Conservation (phyloP, 2,113 vertebrate species). For the Sphyrna mokarran region DNA sequence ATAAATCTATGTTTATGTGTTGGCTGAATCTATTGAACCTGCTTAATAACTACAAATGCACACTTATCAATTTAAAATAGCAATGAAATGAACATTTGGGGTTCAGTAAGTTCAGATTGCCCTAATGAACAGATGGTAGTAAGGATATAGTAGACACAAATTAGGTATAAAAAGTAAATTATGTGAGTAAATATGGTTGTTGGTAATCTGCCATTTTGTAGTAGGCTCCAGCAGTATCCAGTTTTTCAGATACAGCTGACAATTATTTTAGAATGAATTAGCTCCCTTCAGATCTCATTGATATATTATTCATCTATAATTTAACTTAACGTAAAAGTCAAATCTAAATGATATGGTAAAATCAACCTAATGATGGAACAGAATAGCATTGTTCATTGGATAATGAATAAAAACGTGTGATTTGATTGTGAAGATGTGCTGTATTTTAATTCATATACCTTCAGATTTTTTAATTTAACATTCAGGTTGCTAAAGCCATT, state of each 20-base stretch:
- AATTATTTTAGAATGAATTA: not conserved
- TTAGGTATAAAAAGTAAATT: not conserved
- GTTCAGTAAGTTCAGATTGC: not conserved
- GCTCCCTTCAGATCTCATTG: not conserved
- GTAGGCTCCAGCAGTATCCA: not conserved
- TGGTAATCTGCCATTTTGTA: not conserved
- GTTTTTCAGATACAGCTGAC: not conserved
- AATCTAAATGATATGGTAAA: not conserved
- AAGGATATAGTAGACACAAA: not conserved
- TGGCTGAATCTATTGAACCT: not conserved
- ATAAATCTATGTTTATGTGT: not conserved
- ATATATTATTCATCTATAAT: not conserved
- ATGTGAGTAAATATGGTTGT: not conserved
- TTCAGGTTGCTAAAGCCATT: not conserved
- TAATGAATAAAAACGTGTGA: not conserved
- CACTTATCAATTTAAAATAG: not conserved
- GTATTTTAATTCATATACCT: not conserved
- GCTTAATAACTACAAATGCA: not conserved
- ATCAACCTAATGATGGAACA: not conserved
- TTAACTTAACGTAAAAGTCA: not conserved
- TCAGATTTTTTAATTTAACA: not conserved
- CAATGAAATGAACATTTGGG: not conserved
- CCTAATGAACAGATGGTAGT: not conserved
- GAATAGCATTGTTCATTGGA: not conserved
- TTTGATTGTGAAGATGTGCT: not conserved